Evolutionary conservation across 2,797 vertebrate genomes (phyloP), one percentile per base, ranked within the genome.

Genomic region (Nannoperca obscura): DNA sequence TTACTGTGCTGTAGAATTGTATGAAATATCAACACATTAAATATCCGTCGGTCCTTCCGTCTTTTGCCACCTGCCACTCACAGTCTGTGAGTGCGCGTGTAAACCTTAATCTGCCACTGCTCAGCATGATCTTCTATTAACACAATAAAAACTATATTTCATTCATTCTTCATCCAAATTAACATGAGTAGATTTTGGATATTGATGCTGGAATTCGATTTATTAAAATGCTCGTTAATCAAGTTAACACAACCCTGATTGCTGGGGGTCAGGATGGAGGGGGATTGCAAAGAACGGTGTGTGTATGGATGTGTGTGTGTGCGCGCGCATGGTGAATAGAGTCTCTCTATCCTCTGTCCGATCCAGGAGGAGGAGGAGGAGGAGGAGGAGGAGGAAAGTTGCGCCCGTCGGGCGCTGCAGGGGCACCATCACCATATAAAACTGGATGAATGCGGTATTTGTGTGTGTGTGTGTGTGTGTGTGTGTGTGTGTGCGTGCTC

Each of bases 121-220:
- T 80, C 71, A 85, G 86, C 52, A 72, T 85, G 74, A 27, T 90
- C 77, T 85, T 81, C 71, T 80, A 81, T 90, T 80, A 78, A 89
- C 84, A 84, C 89, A 9, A 73, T 80, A 72, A 89, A 92, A 91
- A 90, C 7, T 93, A 82, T 80, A 86, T 93, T 93, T 91, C 85
- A 85, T 85, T 82, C 83, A 85, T 75, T 80, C 84, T 88, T 91
- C 93, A 93, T 95, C 92, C 89, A 93, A 95, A 93, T 91, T 86
- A 94, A 94, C 93, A 86, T 94, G 47, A 76, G 67, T 74, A 44
- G 30, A 70, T 89, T 81, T 94, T 91, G 15, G 3, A 38, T 93
- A 92, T 89, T 92, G 88, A 88, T n/a, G 27, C 6, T 58, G 34
- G 92, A 92, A 92, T 94, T 92, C 89, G 81, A 71, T 89, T 84